A percentile compares a stretch with the other conserved stretches of the same genome.
These are phyloP conservation scores for Epinotia brunnichana DNA, from an alignment of 2,888 invertebrate species.

Conservation along the genomic window DNA sequence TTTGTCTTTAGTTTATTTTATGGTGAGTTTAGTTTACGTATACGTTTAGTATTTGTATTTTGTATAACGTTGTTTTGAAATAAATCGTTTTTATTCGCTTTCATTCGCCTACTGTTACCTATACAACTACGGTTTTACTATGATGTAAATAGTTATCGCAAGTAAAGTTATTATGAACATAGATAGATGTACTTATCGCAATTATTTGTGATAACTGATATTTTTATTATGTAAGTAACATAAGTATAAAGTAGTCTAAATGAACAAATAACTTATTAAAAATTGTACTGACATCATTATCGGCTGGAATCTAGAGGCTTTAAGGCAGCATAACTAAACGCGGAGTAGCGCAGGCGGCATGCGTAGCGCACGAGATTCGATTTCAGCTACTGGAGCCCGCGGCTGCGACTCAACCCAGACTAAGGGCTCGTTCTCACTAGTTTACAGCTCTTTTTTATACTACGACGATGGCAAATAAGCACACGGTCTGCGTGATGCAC, in stretches of 20 bases:
- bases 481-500: too few species aligned
- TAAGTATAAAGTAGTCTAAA: not conserved
- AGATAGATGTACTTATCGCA: too few species aligned
- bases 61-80: too few species aligned
- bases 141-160: too few species aligned
- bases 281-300: slow-evolving; percentile 8
- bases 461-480: too few species aligned
- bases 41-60: too few species aligned
- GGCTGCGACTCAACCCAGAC: not conserved
- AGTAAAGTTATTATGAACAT: too few species aligned
- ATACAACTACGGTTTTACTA: too few species aligned
- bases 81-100: too few species aligned
- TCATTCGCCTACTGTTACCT: too few species aligned
- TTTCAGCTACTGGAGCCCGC: slow-evolving; percentile 71
- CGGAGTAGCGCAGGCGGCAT: slow-evolving; percentile 63
- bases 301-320: slow-evolving; percentile 45
- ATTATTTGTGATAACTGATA: not conserved
- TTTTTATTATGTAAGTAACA: not conserved
- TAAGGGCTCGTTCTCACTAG: slow-evolving; percentile 24
- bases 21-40: too few species aligned
- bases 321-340: slow-evolving; percentile 71
- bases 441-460: not conserved
- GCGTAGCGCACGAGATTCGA: slow-evolving; percentile 72
- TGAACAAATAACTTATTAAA: not conserved
- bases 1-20: too few species aligned